Evolutionary conservation across 2,888 invertebrate species (phyloP), one percentile per base, ranked within the genome.

Genomic region (Catocala nupta): DNA sequence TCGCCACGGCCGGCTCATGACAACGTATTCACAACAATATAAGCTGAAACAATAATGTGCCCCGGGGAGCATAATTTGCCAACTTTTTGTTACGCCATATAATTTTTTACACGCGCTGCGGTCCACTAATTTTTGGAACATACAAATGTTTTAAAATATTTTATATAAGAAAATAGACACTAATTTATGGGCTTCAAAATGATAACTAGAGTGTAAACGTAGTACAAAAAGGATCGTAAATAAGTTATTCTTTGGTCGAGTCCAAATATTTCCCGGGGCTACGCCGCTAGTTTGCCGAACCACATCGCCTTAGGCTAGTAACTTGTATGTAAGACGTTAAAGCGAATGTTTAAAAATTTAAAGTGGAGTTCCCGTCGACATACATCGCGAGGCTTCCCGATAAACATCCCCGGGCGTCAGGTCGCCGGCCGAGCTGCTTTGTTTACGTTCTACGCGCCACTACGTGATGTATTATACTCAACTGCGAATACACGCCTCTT

Each of bases 401-500:
- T 90, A 90, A 90, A 89, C 86, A 90, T 90, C 89, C 87, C 86
- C 86, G 87, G 86, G 86, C 84, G 85, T 82, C 84, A 80, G 73
- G 81, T 78, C 76, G 75, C 73, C 74, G 71, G 71, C 68, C 75
- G 73, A 55, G 77, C 76, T 73, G 80, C 78, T 83, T 86, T 85
- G 84, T 88, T 88, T 88, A 86, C 81, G 80, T 81, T 81, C 66
- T 80, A 75, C 69, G 71, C 71, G 63, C 77, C 73, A 66, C 77
- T 76, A 76, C 75, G 77, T 82, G 83, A 85, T 81, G 71, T 80
- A 85, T 85, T 84, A 77, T 77, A 70, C 66, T 65, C 63, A 62
- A 56, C 55, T 58, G 51, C 52, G 64, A 68, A 70, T 59, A 66
- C 49, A 62, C 66, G 55, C 53, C 60, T 69, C 49, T 50, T 62